phyloP scores from a whole-genome alignment of 2,888 invertebrate genomes.

The Patella depressa region DNA sequence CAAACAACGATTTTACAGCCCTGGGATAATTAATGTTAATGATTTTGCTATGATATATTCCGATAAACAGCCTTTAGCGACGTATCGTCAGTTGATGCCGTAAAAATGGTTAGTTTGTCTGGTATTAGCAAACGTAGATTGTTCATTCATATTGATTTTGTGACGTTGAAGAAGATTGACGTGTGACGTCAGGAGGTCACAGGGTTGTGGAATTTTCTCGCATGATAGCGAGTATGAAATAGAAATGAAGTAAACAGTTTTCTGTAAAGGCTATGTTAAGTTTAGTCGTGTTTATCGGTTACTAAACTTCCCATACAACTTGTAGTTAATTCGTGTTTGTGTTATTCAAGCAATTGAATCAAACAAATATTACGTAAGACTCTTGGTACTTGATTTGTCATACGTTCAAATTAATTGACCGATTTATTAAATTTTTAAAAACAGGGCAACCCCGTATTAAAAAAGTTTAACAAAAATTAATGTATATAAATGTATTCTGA shows the following conservation, averaged over 20 bases:
- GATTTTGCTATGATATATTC: too few relatives aligned
- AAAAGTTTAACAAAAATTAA: too few relatives aligned
- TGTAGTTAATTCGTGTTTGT: background rate
- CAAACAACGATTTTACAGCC: too few relatives aligned
- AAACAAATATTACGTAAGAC: constrained; percentile 7
- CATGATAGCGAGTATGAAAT: background rate
- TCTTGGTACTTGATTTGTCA: too few relatives aligned
- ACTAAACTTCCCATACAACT: background rate
- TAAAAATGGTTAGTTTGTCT: too few relatives aligned
- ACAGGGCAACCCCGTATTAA: too few relatives aligned
- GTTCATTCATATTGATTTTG: constrained; percentile 5
- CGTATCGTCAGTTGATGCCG: too few relatives aligned
- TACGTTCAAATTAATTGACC: background rate
- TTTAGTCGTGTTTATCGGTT: background rate
- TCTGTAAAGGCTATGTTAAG: background rate
- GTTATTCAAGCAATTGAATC: background rate
- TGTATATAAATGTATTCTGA: too few relatives aligned
- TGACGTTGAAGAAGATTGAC: background rate
- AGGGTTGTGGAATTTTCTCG: constrained; percentile 8
- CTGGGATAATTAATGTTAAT: too few relatives aligned
- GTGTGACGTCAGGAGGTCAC: background rate
- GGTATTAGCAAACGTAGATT: too few relatives aligned
- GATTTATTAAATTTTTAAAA: background rate
- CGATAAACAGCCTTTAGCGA: too few relatives aligned
- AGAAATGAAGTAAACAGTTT: background rate